Conservation (phyloP, 2,888 invertebrate genomes). For the Poecilobothrus nobilitatus region DNA sequence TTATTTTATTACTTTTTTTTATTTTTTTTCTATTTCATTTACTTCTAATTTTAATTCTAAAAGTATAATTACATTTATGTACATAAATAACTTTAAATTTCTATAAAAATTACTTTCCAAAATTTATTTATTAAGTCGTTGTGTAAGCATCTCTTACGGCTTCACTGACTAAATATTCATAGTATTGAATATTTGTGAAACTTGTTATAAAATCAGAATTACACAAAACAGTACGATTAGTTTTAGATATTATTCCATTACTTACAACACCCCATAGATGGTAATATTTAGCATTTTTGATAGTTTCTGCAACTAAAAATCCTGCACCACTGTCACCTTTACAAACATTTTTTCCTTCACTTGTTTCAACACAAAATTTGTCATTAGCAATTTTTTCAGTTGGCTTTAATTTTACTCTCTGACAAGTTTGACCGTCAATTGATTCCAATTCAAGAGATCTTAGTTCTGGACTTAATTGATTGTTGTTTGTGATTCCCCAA, state of each 20-base stretch:
- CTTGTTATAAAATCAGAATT: not conserved
- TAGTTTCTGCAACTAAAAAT: constrained; percentile 21
- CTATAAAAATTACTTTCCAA: too few species aligned
- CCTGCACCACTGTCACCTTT: constrained; percentile 34
- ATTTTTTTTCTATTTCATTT: too few species aligned
- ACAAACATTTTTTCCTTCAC: constrained; percentile 25
- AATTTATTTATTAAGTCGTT: too few species aligned
- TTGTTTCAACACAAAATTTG: constrained; percentile 35
- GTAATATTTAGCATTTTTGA: constrained; percentile 17
- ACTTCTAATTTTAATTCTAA: too few species aligned
- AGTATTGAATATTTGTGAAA: not conserved
- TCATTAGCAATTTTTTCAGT: constrained; percentile 28
- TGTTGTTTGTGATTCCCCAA: constrained; percentile 24
- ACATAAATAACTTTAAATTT: too few species aligned
- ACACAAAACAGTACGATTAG: not conserved
- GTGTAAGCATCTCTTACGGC: too few species aligned
- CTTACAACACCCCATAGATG: constrained; percentile 31
- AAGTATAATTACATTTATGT: too few species aligned
- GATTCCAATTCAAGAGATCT: constrained; percentile 23
- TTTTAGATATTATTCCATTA: constrained; percentile 17
- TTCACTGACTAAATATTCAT: not conserved
- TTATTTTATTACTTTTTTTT: too few species aligned
- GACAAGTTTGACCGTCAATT: constrained; percentile 25
- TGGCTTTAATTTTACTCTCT: constrained; percentile 20
- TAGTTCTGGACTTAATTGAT: constrained; percentile 21